Base-by-base conservation (phyloP, 1,140 invertebrate species). In the Scaptomyza pallida region DNA sequence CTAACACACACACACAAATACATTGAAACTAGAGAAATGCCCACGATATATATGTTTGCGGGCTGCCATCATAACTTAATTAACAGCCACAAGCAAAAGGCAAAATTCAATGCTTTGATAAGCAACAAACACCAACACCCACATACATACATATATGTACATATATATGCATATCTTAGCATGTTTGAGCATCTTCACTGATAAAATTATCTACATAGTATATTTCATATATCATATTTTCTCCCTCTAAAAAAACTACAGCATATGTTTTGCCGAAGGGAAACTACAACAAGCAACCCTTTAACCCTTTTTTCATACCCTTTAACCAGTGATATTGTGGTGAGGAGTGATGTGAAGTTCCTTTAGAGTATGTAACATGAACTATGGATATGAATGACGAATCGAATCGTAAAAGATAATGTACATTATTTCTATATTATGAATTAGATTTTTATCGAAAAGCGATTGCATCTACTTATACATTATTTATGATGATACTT, bases 11-110 rank as follows among this genome's bases (percentile, higher is more conserved):
- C 41, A 50, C 41, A 30, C 26, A 30, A 6, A 30, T 30, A 30
- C 1, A 30, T 59, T 73, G 54, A 56, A 86, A 65, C 76, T 82
- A 73, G 71, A 67, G 52, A 57, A 56, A 65, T 65, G 52, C 62
- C 43, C 50, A 67, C 35, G 54, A 41, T 78, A 55, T 68, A 72
- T 9, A 30, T 78, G 78, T 82, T 75, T 86, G 82, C 62, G 83
- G 82, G 47, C 62, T 78, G 81, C 75, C 78, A 88, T 86, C 81
- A 86, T 86, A 86, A 86, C 83, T 88, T 86, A 86, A 86, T 86
- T 86, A 88, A 88, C 82, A 86, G 82, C 82, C 78, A 75, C 73
- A 77, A 75, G 48, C 65, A 45, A 63, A 30, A 44, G 55, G 41
- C 62, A 60, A 60, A 40, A 76, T 77, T 60, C 51, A 57, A 65